These are phyloP conservation scores for Antrozous pallidus DNA, from an alignment of 2,797 vertebrate species.

Conservation along the genomic window DNA sequence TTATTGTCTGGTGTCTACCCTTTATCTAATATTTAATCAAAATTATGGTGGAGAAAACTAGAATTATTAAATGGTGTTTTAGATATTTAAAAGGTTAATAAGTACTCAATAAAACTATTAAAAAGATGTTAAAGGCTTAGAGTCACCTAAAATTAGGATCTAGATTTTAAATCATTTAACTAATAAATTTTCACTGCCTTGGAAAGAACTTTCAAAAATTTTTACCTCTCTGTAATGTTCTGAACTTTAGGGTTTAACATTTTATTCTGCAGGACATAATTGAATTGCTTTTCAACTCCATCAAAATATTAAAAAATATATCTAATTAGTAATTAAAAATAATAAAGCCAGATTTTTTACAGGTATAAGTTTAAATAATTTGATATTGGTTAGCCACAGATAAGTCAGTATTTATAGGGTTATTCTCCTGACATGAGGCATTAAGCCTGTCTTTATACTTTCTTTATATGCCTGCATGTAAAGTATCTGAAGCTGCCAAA, in stretches of 20 bases:
- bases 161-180: not conserved
- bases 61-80: not conserved
- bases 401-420: not conserved
- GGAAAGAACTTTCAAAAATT: conserved; percentile 1
- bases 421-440: not conserved
- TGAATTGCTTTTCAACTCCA: conserved; percentile 6
- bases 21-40: conserved; percentile 40
- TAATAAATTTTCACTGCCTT: conserved; percentile 39
- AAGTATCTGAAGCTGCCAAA: not conserved
- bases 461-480: not conserved
- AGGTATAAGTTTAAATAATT: not conserved
- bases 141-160: not conserved
- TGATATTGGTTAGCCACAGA: not conserved
- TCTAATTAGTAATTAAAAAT: conserved; percentile 31
- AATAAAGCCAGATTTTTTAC: not conserved
- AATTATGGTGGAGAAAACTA: not conserved
- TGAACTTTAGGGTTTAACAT: conserved; percentile 6
- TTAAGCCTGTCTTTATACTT: not conserved
- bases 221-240: conserved; percentile 5
- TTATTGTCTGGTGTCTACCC: not conserved
- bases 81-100: conserved; percentile 31
- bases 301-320: not conserved
- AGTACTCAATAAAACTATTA: not conserved
- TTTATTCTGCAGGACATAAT: conserved; percentile 3
- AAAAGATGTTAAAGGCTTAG: not conserved